A percentile compares a stretch with the other conserved stretches of the same genome.
Conservation (phyloP, 2,113 vertebrate species). For the Sterrhoptilus dennistouni region DNA sequence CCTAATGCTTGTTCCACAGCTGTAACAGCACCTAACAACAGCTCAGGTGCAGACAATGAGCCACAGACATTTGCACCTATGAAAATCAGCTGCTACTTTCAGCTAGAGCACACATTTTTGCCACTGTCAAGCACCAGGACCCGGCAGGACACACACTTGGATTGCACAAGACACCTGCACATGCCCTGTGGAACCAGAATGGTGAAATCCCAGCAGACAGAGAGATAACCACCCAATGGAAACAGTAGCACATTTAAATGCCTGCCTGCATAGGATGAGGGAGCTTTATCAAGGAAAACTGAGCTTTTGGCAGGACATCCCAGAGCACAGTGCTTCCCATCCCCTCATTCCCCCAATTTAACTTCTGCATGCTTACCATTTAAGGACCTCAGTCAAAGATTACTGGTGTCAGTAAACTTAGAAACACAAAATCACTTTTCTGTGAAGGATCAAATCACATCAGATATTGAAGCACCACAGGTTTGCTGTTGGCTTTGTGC, state of each 20-base stretch:
- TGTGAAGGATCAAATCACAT: background rate
- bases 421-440: background rate
- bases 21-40: background rate
- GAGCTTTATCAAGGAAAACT: background rate
- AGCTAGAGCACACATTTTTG: background rate
- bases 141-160: background rate
- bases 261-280: background rate
- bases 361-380: background rate
- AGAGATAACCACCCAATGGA: background rate
- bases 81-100: background rate
- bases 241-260: background rate
- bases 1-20: background rate
- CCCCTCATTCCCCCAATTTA: background rate
- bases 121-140: background rate
- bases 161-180: background rate
- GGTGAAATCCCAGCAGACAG: conserved; percentile 1
- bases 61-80: background rate
- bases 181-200: background rate
- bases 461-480: background rate
- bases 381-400: background rate
- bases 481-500: background rate
- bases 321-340: background rate
- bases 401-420: background rate
- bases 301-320: background rate
- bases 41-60: background rate